Percentiles rank a stretch among this genome's conserved stretches.
Conservation (phyloP, 2,113 vertebrate genomes). For the Chunga burmeisteri region DNA sequence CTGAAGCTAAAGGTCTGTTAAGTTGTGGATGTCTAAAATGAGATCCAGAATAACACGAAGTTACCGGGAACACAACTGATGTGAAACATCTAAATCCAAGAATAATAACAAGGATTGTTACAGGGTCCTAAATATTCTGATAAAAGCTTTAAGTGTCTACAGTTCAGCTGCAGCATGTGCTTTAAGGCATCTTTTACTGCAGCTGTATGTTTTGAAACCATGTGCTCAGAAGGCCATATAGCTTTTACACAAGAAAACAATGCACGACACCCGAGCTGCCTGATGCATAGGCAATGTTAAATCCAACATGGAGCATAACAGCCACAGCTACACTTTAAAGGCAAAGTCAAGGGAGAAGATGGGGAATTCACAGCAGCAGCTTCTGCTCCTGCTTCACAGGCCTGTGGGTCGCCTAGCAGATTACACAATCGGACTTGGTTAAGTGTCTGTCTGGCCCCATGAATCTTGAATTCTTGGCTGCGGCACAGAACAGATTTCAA, state of each 20-base stretch:
- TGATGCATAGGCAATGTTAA: background rate
- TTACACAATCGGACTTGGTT: background rate
- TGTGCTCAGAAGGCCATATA: background rate
- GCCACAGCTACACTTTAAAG: background rate
- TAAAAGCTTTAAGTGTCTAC: background rate
- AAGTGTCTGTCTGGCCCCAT: constrained; percentile 36
- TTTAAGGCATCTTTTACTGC: background rate
- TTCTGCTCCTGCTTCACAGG: background rate
- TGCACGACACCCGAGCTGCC: accelerated
- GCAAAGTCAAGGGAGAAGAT: background rate
- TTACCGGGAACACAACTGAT: background rate
- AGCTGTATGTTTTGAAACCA: background rate
- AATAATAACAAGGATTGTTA: background rate
- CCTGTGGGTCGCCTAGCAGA: background rate
- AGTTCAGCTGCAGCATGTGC: background rate
- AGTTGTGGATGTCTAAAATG: background rate
- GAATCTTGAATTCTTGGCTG: constrained; percentile 39
- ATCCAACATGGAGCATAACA: background rate
- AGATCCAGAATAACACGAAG: background rate
- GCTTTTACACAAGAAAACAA: background rate
- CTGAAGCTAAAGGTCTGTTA: background rate
- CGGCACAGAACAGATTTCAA: constrained; percentile 5
- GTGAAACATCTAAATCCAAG: background rate
- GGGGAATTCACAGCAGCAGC: background rate
- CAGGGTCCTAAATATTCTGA: background rate